Percentiles rank a stretch among this genome's conserved stretches.
Conservation (phyloP, 2,113 vertebrate genomes). For the Chaetura pelagica region DNA sequence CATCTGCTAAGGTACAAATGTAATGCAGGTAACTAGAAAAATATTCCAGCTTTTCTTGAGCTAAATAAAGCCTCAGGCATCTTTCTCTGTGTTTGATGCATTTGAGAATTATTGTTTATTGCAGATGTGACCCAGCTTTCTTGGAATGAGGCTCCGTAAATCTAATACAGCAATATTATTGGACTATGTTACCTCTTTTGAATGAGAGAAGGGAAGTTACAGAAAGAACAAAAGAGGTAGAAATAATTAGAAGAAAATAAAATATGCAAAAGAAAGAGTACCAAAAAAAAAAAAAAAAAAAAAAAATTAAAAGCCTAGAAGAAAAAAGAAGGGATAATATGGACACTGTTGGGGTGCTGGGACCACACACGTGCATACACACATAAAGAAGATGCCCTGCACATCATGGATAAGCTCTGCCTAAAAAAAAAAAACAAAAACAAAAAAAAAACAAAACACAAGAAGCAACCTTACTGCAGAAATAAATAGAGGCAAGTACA, state of each 20-base stretch:
- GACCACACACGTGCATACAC: fast-evolving
- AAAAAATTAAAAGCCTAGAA: background rate
- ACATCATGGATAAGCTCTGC: background rate
- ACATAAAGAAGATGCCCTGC: background rate
- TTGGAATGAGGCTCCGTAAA: background rate
- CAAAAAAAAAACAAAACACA: background rate
- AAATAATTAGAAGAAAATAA: background rate
- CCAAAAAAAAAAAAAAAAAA: background rate
- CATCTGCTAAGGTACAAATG: background rate
- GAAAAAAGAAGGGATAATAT: background rate
- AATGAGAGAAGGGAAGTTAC: background rate
- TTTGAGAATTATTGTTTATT: background rate
- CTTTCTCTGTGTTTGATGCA: background rate
- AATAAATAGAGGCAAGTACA: background rate
- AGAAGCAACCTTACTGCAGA: background rate
- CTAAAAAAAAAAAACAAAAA: background rate
- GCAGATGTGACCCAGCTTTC: conserved; percentile 15
- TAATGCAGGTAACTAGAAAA: background rate
- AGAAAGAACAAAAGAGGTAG: background rate
- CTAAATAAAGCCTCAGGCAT: background rate
- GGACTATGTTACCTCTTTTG: background rate
- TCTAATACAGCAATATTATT: background rate
- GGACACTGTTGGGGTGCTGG: background rate
- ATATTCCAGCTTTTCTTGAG: background rate
- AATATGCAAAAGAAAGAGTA: background rate